Evolutionary conservation across 2,113 vertebrate species (phyloP), one percentile per base, ranked within the genome.

Genomic region (Ploceus nigricollis): DNA sequence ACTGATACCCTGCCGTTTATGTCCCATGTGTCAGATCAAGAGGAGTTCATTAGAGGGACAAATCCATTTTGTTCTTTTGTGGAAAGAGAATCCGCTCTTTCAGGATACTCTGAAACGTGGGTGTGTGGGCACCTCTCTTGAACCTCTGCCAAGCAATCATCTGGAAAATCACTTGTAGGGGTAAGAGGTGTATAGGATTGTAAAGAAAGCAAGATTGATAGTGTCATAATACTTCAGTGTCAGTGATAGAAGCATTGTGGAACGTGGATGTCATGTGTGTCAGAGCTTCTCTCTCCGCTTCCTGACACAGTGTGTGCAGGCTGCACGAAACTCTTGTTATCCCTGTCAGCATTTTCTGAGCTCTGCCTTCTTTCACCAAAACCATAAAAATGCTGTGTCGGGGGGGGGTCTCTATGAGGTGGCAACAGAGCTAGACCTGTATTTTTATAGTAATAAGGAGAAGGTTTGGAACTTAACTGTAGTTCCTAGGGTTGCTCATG

Each of bases 291-390:
- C 30, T 44, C n/a, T 53, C 5, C 31, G 11, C 2, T 60, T 68
- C 45, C 33, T 54, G 18, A 5, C 13, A 10, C 0, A 0, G 23
- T 7, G 30, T 21, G 11, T 47, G 44, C 70, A 63, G 63, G 18
- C 13, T 44, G 13, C 68, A 5, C 2, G 37, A 40, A 65, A 7
- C 0, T 4, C 4, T 71, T 64, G 5, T 63, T 72, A 25, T n/a
- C 45, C 39, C 63, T 33, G 40, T n/a, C 70, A 76, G 39, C 35
- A 48, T 42, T 3, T 35, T 61, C 40, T 35, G 35, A 76, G 42
- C 51, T 21, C 57, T 44, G 11, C 54, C 39, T 39, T 81, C n/a
- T 88, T 33, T 30, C 40, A 37, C 60, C 47, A 64, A 69, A 31
- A 24, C 15, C 44, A 35, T 51, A 30, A 64, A 78, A 79, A 47